Percentiles rank a stretch among this genome's conserved stretches.
These are phyloP conservation scores for Holothuria leucospilota DNA, from an alignment of 53 echinoderm and acorn worm genomes.

Conservation along the genomic window DNA sequence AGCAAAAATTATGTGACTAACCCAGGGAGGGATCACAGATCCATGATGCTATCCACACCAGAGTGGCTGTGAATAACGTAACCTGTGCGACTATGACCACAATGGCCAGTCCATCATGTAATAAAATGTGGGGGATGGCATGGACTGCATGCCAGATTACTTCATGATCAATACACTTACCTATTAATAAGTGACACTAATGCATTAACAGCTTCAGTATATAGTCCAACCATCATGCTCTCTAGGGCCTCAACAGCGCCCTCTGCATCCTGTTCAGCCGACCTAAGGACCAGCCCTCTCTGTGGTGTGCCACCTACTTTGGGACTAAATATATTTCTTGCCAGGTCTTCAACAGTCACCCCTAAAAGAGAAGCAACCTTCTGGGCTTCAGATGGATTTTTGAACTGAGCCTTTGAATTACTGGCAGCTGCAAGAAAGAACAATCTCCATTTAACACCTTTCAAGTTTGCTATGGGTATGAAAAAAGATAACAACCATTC, in stretches of 20 bases:
- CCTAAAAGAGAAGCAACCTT: constrained; percentile 85
- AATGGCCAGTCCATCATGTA: no score
- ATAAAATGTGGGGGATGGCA: neutral
- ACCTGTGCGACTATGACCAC: no score
- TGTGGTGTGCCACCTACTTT: constrained; percentile 70
- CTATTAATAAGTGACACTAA: constrained; percentile 89
- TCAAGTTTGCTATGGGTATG: no score
- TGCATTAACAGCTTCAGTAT: constrained; percentile 91
- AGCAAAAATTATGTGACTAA: no score
- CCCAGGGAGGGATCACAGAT: no score
- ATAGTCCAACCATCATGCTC: constrained; percentile 93
- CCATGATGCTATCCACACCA: no score
- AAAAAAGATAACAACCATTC: no score
- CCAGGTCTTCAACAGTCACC: constrained; percentile 78
- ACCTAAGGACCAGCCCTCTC: constrained; percentile 45
- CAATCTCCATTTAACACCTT: no score
- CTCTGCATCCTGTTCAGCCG: constrained; percentile 55
- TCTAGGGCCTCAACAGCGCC: constrained; percentile 79
- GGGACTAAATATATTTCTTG: constrained; percentile 87
- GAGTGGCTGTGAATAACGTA: no score
- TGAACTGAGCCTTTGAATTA: constrained; percentile 88
- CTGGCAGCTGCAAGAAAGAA: constrained; percentile 61
- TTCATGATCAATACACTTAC: constrained; percentile 33
- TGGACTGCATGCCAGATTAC: no score
- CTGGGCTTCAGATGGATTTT: constrained; percentile 88